Evolutionary conservation across 2,888 invertebrate species (phyloP).

Genomic region (Theristus sp.): DNA sequence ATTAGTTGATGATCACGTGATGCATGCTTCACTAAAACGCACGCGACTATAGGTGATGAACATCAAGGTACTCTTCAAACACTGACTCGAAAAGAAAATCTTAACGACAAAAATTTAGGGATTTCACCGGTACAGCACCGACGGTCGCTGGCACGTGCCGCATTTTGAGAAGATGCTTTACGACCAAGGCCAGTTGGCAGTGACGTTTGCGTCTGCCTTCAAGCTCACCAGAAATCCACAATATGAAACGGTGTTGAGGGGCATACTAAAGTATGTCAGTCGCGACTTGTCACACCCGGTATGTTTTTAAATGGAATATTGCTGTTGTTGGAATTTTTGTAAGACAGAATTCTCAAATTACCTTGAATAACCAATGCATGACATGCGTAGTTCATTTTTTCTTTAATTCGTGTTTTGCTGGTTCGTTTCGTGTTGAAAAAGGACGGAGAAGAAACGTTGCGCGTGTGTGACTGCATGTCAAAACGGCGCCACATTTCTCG

Average conservation of each 20-base stretch:
- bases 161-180: constrained; percentile 98
- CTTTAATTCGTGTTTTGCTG: neutral
- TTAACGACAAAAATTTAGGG: too few relatives aligned
- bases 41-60: too few relatives aligned
- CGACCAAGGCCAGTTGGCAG: constrained; percentile 38
- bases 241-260: constrained; percentile 53
- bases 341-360: too few relatives aligned
- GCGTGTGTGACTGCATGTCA: too few relatives aligned
- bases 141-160: constrained; percentile 79
- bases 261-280: constrained; percentile 62
- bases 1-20: too few relatives aligned
- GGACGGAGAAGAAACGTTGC: neutral
- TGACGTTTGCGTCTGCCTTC: constrained; percentile 44
- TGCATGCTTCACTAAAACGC: too few relatives aligned
- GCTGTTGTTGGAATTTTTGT: too few relatives aligned
- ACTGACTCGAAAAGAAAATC: too few relatives aligned
- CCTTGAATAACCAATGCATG: neutral
- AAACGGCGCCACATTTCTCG: too few relatives aligned
- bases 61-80: too few relatives aligned
- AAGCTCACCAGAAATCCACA: constrained; percentile 50
- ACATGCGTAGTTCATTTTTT: neutral
- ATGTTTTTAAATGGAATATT: too few relatives aligned
- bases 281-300: constrained; percentile 61
- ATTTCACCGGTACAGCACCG: constrained; percentile 65
- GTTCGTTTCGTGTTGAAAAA: neutral